phyloP scores from a whole-genome alignment of 2,888 invertebrate species.

The Pollenia amentaria region DNA sequence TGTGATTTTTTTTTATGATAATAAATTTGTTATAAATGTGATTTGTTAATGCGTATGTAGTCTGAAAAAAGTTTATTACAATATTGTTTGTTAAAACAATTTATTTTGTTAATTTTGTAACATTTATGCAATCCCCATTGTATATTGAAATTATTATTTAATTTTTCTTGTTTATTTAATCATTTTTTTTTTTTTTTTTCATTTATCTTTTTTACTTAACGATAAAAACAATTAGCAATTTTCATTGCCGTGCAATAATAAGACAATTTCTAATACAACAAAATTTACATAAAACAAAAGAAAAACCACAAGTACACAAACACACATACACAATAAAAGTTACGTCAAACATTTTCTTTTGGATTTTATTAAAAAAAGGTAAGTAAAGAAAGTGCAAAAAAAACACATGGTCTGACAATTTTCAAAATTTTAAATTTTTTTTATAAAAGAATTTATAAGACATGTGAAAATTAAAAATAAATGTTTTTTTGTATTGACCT shows the following conservation, averaged over 20 bases:
- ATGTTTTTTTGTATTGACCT: constrained; percentile 25
- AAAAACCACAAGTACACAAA: constrained; percentile 9
- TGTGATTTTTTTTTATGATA: constrained; percentile 46
- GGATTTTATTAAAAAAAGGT: constrained; percentile 64
- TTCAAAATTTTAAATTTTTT: background rate
- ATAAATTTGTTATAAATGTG: constrained; percentile 35
- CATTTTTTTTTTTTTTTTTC: constrained; percentile 4
- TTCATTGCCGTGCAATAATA: constrained; percentile 69
- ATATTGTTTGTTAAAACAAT: constrained; percentile 10
- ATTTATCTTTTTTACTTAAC: constrained; percentile 26
- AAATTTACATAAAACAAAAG: constrained; percentile 48
- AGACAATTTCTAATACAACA: constrained; percentile 62
- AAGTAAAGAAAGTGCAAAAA: constrained; percentile 47
- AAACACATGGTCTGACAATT: constrained; percentile 8
- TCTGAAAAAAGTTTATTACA: constrained; percentile 3
- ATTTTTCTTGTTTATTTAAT: constrained; percentile 53
- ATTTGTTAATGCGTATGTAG: constrained; percentile 22
- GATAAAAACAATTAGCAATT: constrained; percentile 63
- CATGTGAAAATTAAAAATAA: background rate
- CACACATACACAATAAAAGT: constrained; percentile 49
- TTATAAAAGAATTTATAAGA: background rate
- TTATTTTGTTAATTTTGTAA: constrained; percentile 59
- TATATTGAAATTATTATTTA: constrained; percentile 46
- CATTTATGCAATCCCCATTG: constrained; percentile 62
- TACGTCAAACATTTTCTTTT: constrained; percentile 66